Base-by-base conservation (phyloP, 2,113 vertebrate species). In the Leptosomus discolor region DNA sequence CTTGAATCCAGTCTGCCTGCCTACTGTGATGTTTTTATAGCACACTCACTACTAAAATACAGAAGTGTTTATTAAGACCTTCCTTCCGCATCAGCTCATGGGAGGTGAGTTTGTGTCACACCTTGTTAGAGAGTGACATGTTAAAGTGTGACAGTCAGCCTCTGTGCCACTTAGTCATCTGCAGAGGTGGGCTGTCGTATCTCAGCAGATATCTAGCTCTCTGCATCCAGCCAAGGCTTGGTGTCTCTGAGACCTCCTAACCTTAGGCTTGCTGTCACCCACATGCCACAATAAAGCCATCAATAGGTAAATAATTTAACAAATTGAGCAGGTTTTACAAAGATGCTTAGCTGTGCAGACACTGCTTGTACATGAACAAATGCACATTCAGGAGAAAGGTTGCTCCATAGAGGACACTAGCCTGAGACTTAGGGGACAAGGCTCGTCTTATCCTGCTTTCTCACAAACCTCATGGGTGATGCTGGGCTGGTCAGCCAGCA, bases 281-380 rank as follows among this genome's bases (percentile, higher is more conserved):
- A 26, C 50, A 51, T 61, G 71, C 22, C 76, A 73, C 50, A 41
- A 13, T 15, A 83, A 41, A 92, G 22, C 50, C 81, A 77, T 43
- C 82, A 56, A 54, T 48, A 77, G 48, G 60, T 88, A 80, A 90
- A 97, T 85, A 80, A 95, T 88, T 92, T 45, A 95, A 70, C 16
- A 78, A 92, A 67, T 13, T 8, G 51, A 67, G 23, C 15, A 36
- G 27, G 54, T 48, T 84, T 73, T 56, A 26, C 58, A 51, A 34
- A 90, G 41, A 54, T 51, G 58, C 43, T 84, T 84, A 43, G 30
- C 61, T 75, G 45, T 56, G 77, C 65, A 68, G 48, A 12, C 46
- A 81, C 39, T 1, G 0, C 39, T 82, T 58, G 36, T 23, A 5
- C 36, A 46, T 39, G 56, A 54, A 63, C 24, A 17, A 64, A 61